Base-by-base conservation (phyloP, 2,797 vertebrate genomes). In the Vespertilio murinus region DNA sequence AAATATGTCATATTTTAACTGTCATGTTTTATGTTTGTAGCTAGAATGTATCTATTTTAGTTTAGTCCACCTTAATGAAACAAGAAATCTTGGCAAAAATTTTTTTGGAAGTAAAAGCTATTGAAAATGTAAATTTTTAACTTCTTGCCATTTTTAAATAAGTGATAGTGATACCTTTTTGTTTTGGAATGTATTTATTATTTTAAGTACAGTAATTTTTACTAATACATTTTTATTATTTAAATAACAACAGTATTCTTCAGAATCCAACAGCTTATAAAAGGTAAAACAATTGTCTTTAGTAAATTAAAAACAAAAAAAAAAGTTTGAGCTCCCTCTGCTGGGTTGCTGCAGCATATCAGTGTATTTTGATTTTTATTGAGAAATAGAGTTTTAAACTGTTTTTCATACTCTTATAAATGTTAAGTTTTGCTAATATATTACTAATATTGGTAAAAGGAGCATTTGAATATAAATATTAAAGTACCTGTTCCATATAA, bases 281-380 rank as follows among this genome's bases (percentile, higher is more conserved):
- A 86, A 75, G n/a, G 80, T 52, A 92, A 95, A 85, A 82, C 12
- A 47, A 54, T 83, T 78, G 91, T 97, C 49, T 64, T 70, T 75
- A 79, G 10, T 45, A 77, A 90, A 20, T 84, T 93, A 81, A 75
- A 91, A 87, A 88, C 38, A 49, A 81, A 18, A 18, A 96, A 77
- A 77, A 94, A 94, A 64, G 67, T 91, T 91, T 96, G 97, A 95
- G 98, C 98, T 97, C 98, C 98, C 98, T 98, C 98, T 98, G 69
- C 97, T 98, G 98, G 98, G 9, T 84, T 42, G 25, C 28, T 77
- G 95, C 38, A 90, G 17, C 52, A 96, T 71, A 80, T 71, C 47
- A 91, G 2, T 75, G 4, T 45, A 83, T 42, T 85, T 90, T 86
- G 59, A 61, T 91, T 95, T 95, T 96, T 65, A 38, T 45, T 64